Conservation (phyloP, 2,888 invertebrate genomes). For the Apotomis turbidana region DNA sequence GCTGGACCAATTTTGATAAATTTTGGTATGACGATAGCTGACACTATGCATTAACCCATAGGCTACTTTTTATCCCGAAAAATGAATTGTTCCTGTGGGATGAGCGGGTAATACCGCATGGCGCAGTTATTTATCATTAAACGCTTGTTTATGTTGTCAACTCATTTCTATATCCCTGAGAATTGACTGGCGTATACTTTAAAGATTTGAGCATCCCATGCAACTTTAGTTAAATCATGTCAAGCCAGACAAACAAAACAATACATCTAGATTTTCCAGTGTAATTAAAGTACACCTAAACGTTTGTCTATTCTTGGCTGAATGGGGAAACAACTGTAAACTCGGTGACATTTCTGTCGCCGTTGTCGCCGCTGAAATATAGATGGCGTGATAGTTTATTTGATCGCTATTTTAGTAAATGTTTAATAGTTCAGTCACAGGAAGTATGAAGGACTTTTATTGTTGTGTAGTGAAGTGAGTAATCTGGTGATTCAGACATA, state of each 20-base stretch:
- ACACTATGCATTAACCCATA: too few species aligned
- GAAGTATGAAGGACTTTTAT: conserved; percentile 15
- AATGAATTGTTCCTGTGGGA: too few species aligned
- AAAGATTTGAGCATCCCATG: background rate
- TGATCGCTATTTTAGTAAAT: conserved; percentile 20
- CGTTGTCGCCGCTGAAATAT: conserved; percentile 27
- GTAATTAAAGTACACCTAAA: conserved; percentile 53
- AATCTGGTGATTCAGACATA: background rate
- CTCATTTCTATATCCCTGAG: background rate
- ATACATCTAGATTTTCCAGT: conserved; percentile 27
- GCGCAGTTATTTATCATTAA: too few species aligned
- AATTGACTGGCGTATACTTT: background rate
- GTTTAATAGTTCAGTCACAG: conserved; percentile 17
- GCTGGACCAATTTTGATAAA: too few species aligned
- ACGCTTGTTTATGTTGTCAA: background rate
- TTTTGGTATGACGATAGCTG: too few species aligned
- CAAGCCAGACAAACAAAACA: conserved; percentile 20
- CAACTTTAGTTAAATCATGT: background rate
- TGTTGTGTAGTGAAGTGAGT: conserved; percentile 5
- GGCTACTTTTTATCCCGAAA: too few species aligned
- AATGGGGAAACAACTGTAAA: conserved; percentile 42
- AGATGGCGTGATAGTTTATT: conserved; percentile 38
- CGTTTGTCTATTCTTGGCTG: conserved; percentile 62
- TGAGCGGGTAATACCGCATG: too few species aligned
- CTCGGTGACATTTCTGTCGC: conserved; percentile 33